Evolutionary conservation across 2,113 vertebrate genomes (phyloP).

Genomic region (Theropithecus gelada): DNA sequence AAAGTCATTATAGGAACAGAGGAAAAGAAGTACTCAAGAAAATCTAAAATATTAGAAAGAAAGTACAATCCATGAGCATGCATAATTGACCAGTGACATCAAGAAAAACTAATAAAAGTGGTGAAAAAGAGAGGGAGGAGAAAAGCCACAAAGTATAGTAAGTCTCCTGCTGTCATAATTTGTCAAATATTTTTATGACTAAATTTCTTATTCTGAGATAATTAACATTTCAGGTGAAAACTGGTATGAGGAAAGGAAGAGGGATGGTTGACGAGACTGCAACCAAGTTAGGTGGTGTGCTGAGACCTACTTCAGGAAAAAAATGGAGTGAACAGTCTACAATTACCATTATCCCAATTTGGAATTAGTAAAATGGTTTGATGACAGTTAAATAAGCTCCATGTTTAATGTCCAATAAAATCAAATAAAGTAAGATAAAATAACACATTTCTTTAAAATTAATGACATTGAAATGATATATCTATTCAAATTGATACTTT

Average conservation of each 20-base stretch:
- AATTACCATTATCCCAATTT: neutral
- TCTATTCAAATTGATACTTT: neutral
- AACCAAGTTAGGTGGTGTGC: neutral
- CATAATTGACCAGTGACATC: neutral
- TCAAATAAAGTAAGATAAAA: neutral
- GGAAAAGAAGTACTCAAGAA: neutral
- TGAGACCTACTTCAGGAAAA: neutral
- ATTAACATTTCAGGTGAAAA: neutral
- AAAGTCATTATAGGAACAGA: neutral
- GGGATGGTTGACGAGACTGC: neutral
- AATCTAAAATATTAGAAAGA: neutral
- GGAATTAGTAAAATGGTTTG: neutral
- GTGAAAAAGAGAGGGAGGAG: too few species aligned
- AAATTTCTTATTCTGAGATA: neutral
- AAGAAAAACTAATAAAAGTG: neutral
- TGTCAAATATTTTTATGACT: neutral
- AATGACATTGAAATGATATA: neutral
- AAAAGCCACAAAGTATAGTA: too few species aligned
- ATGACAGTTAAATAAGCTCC: neutral
- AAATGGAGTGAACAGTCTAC: neutral
- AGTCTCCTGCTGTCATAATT: neutral
- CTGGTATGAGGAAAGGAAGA: neutral
- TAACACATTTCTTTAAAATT: neutral
- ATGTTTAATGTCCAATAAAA: neutral
- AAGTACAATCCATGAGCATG: neutral